Base-by-base conservation (phyloP, 2,797 vertebrate species). In the Trachops cirrhosus region DNA sequence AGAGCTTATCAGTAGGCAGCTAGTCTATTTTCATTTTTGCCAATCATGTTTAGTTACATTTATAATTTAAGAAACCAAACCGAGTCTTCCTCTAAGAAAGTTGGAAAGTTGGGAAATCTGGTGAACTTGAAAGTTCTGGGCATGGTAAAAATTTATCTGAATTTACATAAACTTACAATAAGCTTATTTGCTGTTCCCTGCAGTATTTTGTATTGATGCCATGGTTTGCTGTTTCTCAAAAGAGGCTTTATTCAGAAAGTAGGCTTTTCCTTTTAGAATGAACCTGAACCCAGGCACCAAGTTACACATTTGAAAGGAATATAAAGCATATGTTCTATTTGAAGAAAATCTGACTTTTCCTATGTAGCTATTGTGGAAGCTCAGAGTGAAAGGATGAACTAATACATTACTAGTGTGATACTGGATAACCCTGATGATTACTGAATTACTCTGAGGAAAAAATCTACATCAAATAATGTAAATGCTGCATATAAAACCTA, bases 21-120 rank as follows among this genome's bases (percentile, higher is more conserved):
- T 95, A 26, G 70, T 68, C 52, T 91, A 83, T 71, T 89, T 96
- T 92, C 34, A 46, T 74, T 84, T 94, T 75, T 92, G 77, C 15
- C 74, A 87, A 26, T 88, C 92, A 22, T 34, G 5, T 93, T 91
- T 92, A 86, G 52, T 95, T 93, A 91, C 9, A 90, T 62, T 89
- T 95, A 78, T 11, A 91, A 54, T 48, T 48, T 41, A 48, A 93
- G 74, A 95, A 92, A 95, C 16, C 19, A 78, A 78, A 44, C 9
- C 52, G 68, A 89, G 46, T 39, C 14, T 59, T 84, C 62, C 77
- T 94, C 46, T 91, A 57, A 70, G 75, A 86, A 86, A 86, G 62
- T 22, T 96, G 54, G 52, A 93, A 85, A 88, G 57, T 88, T 83
- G 90, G 15, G 80, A 29, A 44, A 88, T 70, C 29, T 86, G 52